Conservation (phyloP, 2,113 vertebrate genomes). For the Anolis carolinensis region DNA sequence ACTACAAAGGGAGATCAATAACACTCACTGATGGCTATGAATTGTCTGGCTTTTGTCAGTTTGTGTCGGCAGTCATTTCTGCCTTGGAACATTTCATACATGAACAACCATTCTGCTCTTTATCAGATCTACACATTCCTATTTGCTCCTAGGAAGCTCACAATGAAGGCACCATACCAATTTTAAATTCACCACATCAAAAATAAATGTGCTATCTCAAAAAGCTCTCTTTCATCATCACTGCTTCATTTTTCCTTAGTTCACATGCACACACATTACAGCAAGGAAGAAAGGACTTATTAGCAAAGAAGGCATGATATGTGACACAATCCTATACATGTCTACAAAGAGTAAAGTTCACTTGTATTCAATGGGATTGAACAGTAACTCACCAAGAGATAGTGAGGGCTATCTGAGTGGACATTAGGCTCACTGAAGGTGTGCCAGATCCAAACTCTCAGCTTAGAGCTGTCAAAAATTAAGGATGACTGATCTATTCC, state of each 20-base stretch:
- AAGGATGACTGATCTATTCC: no score
- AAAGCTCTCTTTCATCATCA: background rate
- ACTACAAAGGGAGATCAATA: conserved; percentile 18
- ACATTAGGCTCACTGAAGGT: no score
- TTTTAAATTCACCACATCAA: background rate
- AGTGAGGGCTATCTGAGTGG: no score
- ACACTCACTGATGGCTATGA: conserved; percentile 28
- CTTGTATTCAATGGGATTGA: background rate
- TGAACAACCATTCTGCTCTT: background rate
- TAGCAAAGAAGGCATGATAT: background rate
- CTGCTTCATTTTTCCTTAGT: background rate
- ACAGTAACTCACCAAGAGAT: no score
- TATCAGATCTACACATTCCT: background rate
- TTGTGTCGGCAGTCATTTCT: conserved; percentile 1
- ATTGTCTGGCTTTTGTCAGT: background rate
- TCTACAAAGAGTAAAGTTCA: background rate
- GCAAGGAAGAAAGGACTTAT: background rate
- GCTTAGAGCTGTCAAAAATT: no score
- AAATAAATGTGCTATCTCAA: background rate
- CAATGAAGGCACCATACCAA: background rate
- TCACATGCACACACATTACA: background rate
- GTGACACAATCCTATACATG: background rate
- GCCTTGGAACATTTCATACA: conserved; percentile 12
- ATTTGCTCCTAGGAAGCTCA: fast-evolving
- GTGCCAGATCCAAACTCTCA: no score